A percentile compares a stretch with the other conserved stretches of the same genome.
phyloP scores from a whole-genome alignment of 2,797 vertebrate genomes.

The Distichodus sexfasciatus region DNA sequence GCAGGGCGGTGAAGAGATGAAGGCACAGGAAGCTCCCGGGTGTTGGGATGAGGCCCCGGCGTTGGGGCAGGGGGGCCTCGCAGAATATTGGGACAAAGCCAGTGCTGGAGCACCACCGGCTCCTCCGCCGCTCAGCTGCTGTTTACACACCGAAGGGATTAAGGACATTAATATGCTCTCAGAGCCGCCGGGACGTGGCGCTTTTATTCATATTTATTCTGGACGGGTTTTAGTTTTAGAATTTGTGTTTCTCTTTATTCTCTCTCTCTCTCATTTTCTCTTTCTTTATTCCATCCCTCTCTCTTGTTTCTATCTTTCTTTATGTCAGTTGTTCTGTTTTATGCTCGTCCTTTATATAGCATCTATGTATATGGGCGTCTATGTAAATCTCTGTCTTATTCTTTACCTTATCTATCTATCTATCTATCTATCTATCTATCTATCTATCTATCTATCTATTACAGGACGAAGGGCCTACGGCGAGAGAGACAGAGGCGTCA shows the following conservation, averaged over 20 bases:
- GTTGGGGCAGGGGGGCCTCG: too few relatives aligned
- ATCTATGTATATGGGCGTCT: too few relatives aligned
- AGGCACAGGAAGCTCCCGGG: constrained; percentile 58
- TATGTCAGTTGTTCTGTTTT: too few relatives aligned
- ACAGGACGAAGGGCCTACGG: neutral
- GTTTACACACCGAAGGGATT: constrained; percentile 56
- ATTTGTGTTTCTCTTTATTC: too few relatives aligned
- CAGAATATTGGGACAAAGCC: too few relatives aligned
- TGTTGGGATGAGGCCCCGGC: neutral
- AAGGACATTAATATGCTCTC: constrained; percentile 45
- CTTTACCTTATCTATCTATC: too few relatives aligned
- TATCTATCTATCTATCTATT: neutral
- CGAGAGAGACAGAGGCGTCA: constrained; percentile 15
- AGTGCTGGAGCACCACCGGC: neutral
- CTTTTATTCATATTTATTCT: constrained; percentile 35
- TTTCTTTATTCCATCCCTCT: too few relatives aligned
- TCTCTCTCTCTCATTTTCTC: neutral
- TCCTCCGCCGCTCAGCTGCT: constrained; percentile 30
- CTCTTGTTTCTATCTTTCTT: neutral
- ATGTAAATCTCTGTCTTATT: too few relatives aligned
- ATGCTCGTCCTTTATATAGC: too few relatives aligned
- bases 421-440: too few relatives aligned
- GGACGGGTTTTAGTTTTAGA: constrained; percentile 26
- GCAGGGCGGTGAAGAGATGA: constrained; percentile 60
- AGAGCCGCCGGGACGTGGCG: constrained; percentile 11